A percentile compares a stretch with the other conserved stretches of the same genome.
These are phyloP conservation scores for Lepidocyrtinus sp. DNA, from an alignment of 2,888 invertebrate species.

Conservation along the genomic window DNA sequence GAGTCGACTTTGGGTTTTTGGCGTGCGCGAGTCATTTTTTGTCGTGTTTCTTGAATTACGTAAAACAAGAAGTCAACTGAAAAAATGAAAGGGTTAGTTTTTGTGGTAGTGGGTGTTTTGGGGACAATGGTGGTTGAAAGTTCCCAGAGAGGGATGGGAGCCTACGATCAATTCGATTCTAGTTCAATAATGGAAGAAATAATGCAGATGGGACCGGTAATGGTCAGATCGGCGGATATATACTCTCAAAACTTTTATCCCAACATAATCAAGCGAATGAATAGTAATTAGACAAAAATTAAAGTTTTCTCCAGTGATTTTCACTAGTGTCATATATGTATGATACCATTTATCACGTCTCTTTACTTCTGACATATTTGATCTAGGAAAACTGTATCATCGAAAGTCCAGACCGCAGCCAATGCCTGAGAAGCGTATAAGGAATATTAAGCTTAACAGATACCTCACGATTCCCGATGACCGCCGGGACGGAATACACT, in stretches of 20 bases:
- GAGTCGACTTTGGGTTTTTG: not conserved
- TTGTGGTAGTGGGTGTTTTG: conserved; percentile 17
- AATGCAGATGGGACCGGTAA: conserved; percentile 20
- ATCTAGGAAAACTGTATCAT: conserved; percentile 43
- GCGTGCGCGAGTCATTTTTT: not conserved
- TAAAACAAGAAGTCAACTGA: not conserved
- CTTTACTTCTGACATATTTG: not conserved
- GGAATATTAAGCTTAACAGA: conserved; percentile 48
- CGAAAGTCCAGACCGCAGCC: conserved; percentile 16
- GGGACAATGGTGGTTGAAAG: not conserved
- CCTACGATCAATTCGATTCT: too few relatives aligned
- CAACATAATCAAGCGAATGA: conserved; percentile 30
- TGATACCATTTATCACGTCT: not conserved
- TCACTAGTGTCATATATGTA: too few relatives aligned
- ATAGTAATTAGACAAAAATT: conserved; percentile 40
- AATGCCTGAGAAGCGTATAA: conserved; percentile 28
- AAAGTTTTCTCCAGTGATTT: conserved; percentile 8
- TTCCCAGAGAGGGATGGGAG: not conserved
- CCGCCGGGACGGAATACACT: conserved; percentile 16
- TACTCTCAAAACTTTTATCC: conserved; percentile 44
- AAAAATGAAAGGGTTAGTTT: conserved; percentile 23
- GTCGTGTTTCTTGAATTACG: conserved; percentile 4
- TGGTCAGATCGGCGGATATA: not conserved
- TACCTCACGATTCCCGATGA: conserved; percentile 40
- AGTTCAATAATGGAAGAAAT: conserved; percentile 35